Evolutionary conservation across 2,113 vertebrate species (phyloP).

Genomic region (Entelurus aequoreus): DNA sequence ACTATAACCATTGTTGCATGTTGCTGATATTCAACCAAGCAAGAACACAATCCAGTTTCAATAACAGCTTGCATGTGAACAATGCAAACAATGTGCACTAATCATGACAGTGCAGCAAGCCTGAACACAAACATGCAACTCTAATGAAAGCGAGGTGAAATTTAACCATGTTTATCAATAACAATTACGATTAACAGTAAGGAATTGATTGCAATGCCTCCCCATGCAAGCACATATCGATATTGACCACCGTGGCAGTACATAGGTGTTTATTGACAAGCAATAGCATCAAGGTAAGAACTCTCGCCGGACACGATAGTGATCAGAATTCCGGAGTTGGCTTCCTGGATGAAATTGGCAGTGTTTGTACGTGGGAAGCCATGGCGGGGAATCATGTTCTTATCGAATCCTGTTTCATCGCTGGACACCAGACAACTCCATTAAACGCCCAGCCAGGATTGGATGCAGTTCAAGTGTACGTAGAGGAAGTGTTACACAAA

Average conservation of each 20-base stretch:
- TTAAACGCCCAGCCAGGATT: not conserved
- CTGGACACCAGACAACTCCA: slow-evolving; percentile 7
- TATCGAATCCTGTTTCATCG: slow-evolving; percentile 2
- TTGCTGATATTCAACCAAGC: no score
- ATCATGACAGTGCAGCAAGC: not conserved
- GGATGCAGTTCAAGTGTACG: slow-evolving; percentile 16
- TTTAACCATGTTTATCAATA: slow-evolving; percentile 4
- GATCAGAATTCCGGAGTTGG: not conserved
- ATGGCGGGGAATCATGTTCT: slow-evolving; percentile 3
- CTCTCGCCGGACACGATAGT: not conserved
- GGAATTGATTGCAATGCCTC: not conserved
- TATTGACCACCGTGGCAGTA: not conserved
- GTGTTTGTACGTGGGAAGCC: slow-evolving; percentile 2
- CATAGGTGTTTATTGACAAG: not conserved
- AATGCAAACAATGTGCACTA: no score
- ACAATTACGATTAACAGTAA: slow-evolving; percentile 7
- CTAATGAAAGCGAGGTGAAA: slow-evolving; percentile 8
- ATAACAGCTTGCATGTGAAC: no score
- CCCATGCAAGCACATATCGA: not conserved
- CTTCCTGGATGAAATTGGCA: slow-evolving; percentile 4
- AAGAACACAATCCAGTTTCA: no score
- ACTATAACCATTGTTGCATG: no score
- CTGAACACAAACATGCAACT: not conserved
- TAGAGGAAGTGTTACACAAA: not conserved
- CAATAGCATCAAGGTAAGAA: not conserved